Evolutionary conservation across 2,888 invertebrate genomes (phyloP), one percentile per base, ranked within the genome.

Genomic region (Pilophorus perplexus): DNA sequence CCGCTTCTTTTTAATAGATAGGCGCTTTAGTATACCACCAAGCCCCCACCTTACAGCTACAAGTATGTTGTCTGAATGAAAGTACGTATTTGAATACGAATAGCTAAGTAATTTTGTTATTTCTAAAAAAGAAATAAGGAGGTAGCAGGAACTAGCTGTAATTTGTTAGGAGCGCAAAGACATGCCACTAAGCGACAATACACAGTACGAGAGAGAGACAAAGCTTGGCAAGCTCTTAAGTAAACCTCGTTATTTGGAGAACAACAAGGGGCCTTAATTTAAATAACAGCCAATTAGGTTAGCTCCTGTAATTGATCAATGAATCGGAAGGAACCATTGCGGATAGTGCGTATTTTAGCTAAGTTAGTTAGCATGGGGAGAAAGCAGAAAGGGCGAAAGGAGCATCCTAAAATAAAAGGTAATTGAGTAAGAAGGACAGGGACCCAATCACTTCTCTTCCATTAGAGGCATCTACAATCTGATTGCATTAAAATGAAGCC

Each of bases 401-500:
- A 23, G 27, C 55, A 23, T 16, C 25, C 42, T 44, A 59, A 59
- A 59, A 59, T 44, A 59, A 59, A 59, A 42, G 59, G 59, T 59
- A 59, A 59, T 59, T 59, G 59, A 59, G 59, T 59, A 27, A 59
- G 59, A 59, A 59, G 44, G 59, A 59, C 59, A 59, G 28, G 44
- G 25, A 44, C 42, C 18, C 59, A 16, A 59, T 44, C 59, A 59
- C 59, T 59, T 59, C 59, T 27, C 59, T 59, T 59, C 44, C 42
- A 42, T 59, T 59, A 59, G 25, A 16, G 59, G 40, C 59, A 40
- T 59, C 42, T 38, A 33, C 40, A 59, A 59, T 59, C 59, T 59
- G 59, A 59, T 59, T 59, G 59, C 59, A 59, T 59, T 59, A n/a
- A 59, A 59, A 59, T 25, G 59, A 59, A 59, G 59, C 59, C 42